Evolutionary conservation across 1,140 invertebrate species (phyloP), one percentile per base, ranked within the genome.

Genomic region (Papilio glaucus): DNA sequence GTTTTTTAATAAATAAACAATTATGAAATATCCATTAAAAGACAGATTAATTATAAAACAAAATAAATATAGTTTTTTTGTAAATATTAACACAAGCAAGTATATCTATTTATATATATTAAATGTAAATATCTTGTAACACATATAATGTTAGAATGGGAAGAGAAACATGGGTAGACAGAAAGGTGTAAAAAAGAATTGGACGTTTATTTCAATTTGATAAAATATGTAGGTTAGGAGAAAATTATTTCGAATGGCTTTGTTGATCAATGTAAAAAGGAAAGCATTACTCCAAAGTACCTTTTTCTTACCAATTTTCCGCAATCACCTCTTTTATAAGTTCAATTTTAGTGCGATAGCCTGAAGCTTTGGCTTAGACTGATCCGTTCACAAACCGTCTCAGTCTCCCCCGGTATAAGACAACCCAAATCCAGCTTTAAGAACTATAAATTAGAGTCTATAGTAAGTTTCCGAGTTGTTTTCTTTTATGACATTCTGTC

Each of bases 401-500:
- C 67, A 13, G 39, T 68, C 39, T 12, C 26, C 24, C 67, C 9
- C 15, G 9, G 21, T 12, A 53, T 37, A 71, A 68, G 26, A 41
- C 78, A 84, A 77, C 72, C 72, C 63, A 84, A 84, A 87, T 73
- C 74, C 71, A 74, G 85, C 86, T 80, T 76, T 85, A 83, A 72
- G 49, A 37, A 62, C 76, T 76, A 72, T 76, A 73, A n/a, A 77
- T 63, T 81, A 83, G 77, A 69, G 85, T 73, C 78, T 79, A 91
- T 79, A 86, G 84, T 88, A 80, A 68, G 82, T 79, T 78, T 80
- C 76, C 65, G 72, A 73, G 61, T 39, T 69, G 75, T 68, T 72
- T 77, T 80, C 78, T 86, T 86, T 86, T 91, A 92, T 91, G 90
- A 90, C 89, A 84, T 91, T 90, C 81, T 84, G 85, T 90, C 87